A percentile compares a stretch with the other conserved stretches of the same genome.
These are phyloP conservation scores for Strigamia crassipes DNA, from an alignment of 2,888 invertebrate genomes.

Conservation along the genomic window DNA sequence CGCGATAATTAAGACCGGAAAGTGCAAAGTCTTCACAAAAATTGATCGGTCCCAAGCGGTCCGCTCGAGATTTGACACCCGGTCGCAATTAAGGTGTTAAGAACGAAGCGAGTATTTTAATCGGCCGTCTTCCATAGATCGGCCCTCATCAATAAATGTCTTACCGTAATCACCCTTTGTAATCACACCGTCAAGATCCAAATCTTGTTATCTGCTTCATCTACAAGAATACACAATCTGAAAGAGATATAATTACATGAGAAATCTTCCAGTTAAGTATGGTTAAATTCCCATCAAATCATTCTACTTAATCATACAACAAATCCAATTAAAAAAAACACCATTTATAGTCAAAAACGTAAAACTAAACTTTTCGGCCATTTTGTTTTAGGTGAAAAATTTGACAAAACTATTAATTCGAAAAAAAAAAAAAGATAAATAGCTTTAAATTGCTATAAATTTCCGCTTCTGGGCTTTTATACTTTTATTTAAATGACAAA, in stretches of 20 bases:
- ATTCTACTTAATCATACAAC: too few species aligned
- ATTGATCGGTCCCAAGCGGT: constrained; percentile 25
- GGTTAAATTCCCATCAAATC: background rate
- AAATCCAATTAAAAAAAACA: too few species aligned
- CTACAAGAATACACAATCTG: background rate
- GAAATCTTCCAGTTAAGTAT: background rate
- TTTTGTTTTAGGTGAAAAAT: too few species aligned
- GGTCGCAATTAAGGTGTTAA: constrained; percentile 1
- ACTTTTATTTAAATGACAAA: background rate
- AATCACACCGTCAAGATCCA: background rate
- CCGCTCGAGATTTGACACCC: constrained; percentile 12
- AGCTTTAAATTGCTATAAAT: background rate
- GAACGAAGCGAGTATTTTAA: constrained; percentile 1
- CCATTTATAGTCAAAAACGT: too few species aligned
- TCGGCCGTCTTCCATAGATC: background rate
- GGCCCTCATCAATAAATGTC: constrained; percentile 3
- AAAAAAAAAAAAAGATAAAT: too few species aligned
- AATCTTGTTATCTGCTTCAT: constrained; percentile 6
- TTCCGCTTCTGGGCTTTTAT: background rate
- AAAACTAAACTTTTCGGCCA: too few species aligned
- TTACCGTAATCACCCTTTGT: constrained; percentile 11
- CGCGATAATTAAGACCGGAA: constrained; percentile 5
- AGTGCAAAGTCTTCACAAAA: constrained; percentile 35
- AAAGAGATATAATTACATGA: background rate
- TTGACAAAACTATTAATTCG: too few species aligned